Base-by-base conservation (phyloP, 2,113 vertebrate genomes). In the Pionites leucogaster region DNA sequence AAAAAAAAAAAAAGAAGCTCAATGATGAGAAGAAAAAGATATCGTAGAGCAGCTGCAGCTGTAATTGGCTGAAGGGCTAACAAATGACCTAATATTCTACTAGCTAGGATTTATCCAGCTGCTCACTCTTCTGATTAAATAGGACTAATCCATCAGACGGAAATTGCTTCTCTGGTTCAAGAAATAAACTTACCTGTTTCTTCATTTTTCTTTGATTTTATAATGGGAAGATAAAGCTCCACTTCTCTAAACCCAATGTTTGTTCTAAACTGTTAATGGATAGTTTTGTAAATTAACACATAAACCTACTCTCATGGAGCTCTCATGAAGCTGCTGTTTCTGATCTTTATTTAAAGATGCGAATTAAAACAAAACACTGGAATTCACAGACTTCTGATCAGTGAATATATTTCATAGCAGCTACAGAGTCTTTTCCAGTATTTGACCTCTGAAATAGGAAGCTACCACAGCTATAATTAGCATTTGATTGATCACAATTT, bases 21-120 rank as follows among this genome's bases (percentile, higher is more conserved):
- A 71, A 4, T 70, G 57, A 95, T 72, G 72, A 93, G 91, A 87
- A 91, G 65, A 59, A 86, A 92, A 94, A 86, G 76, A 92, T 78
- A 86, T 23, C 52, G 63, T 27, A 87, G 77, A 93, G 91, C 88
- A 97, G 91, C 83, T 93, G 95, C 59, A 92, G 78, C 76, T 92
- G 88, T 91, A 95, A 94, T 89, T 95, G 95, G 88, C 93, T 86
- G 81, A 92, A 93, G 83, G 87, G 92, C 88, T 96, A 96, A 96
- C 87, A 96, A 96, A 96, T 71, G 91, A 93, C 90, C 93, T 94
- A 96, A 95, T 95, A 97, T 94, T 95, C 75, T 62, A 53, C 80
- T 52, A 76, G 81, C 55, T 65, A 63, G 85, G 81, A 83, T 86
- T 95, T 94, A 94, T 92, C 90, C 88, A 95, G 86, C 84, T 96